These are phyloP conservation scores for Cartodere bifasciata DNA, from an alignment of 2,888 invertebrate genomes.

Conservation along the genomic window DNA sequence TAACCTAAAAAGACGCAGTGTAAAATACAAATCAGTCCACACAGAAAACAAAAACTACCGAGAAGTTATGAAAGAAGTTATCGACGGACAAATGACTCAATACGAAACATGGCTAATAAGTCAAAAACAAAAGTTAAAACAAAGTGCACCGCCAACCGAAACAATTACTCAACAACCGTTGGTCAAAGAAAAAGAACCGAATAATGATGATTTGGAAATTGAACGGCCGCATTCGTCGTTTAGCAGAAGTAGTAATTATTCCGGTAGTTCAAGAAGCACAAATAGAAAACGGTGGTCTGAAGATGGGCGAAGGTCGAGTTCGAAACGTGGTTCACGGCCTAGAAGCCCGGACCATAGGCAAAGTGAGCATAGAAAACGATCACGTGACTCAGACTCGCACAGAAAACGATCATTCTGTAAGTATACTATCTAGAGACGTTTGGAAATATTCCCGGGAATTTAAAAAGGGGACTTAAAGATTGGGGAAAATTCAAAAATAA, in stretches of 20 bases:
- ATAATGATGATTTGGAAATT: slow-evolving; percentile 4
- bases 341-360: too few species aligned
- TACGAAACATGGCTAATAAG: slow-evolving; percentile 25
- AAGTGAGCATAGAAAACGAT: too few species aligned
- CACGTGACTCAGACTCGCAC: too few species aligned
- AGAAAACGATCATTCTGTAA: too few species aligned
- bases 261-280: slow-evolving; percentile 9
- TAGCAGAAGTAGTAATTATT: slow-evolving; percentile 13
- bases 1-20: slow-evolving; percentile 45
- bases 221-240: slow-evolving; percentile 16
- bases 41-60: slow-evolving; percentile 44
- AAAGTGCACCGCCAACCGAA: not conserved
- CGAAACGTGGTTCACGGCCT: too few species aligned
- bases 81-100: slow-evolving; percentile 40
- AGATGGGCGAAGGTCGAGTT: too few species aligned
- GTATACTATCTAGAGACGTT: too few species aligned
- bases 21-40: slow-evolving; percentile 43
- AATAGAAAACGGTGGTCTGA: too few species aligned
- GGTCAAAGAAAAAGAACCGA: slow-evolving; percentile 1
- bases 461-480: too few species aligned
- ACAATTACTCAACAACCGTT: not conserved
- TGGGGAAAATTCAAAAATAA: too few species aligned
- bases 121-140: too few species aligned
- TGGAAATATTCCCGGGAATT: too few species aligned
- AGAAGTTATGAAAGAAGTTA: slow-evolving; percentile 45